Evolutionary conservation across 2,888 invertebrate species (phyloP).

Genomic region (Microctonus aethiopoides): DNA sequence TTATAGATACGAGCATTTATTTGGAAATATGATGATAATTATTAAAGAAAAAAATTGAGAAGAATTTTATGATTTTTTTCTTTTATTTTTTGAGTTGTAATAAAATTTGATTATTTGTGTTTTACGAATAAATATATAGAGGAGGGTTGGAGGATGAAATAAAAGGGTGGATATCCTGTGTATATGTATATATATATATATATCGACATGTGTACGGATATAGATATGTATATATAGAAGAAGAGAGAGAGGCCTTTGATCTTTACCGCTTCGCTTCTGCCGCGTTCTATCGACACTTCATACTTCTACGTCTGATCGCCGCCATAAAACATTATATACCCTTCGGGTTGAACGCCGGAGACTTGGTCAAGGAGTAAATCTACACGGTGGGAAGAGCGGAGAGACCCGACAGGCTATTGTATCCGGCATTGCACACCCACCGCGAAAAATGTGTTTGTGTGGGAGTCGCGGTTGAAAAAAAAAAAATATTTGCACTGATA

Average conservation of each 20-base stretch:
- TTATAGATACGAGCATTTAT: too few species aligned
- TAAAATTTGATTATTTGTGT: neutral
- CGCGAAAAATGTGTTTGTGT: slow-evolving; percentile 8
- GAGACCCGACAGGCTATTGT: slow-evolving; percentile 51
- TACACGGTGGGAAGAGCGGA: neutral
- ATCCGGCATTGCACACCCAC: slow-evolving; percentile 52
- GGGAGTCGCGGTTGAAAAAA: neutral
- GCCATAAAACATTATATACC: slow-evolving; percentile 65
- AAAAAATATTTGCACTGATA: slow-evolving; percentile 30
- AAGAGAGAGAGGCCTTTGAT: slow-evolving; percentile 63
- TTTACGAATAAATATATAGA: slow-evolving; percentile 3
- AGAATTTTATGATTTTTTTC: too few species aligned
- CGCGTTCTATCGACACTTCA: slow-evolving; percentile 67
- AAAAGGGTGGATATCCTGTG: slow-evolving; percentile 14
- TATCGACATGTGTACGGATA: neutral
- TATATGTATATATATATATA: too few species aligned
- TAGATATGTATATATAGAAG: neutral
- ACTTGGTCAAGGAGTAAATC: neutral
- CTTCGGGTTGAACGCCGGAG: slow-evolving; percentile 36
- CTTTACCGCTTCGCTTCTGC: slow-evolving; percentile 66
- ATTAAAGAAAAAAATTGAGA: too few species aligned
- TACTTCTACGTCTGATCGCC: slow-evolving; percentile 66
- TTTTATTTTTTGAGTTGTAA: neutral
- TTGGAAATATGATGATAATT: too few species aligned
- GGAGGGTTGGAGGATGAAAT: slow-evolving; percentile 30